phyloP scores from a whole-genome alignment of 1,140 invertebrate genomes.

The Gonioctena quinquepunctata region DNA sequence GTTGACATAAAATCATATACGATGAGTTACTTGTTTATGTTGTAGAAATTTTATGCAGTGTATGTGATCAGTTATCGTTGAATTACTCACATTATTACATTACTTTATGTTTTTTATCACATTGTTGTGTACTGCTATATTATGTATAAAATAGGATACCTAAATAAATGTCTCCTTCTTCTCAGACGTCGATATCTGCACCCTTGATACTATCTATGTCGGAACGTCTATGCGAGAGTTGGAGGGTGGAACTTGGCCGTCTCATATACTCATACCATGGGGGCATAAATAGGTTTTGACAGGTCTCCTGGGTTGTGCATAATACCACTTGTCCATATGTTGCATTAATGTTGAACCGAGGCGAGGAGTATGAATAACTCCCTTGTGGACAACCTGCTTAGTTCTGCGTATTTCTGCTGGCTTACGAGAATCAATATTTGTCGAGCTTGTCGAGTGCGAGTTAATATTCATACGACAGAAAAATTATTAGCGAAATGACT shows the following conservation, averaged over 20 bases:
- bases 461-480: background rate
- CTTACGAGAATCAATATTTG: background rate
- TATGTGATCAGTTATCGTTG: too few species aligned
- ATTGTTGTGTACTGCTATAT: too few species aligned
- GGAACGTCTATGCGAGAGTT: background rate
- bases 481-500: too few species aligned
- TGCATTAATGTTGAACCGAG: constrained; percentile 18
- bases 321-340: constrained; percentile 52
- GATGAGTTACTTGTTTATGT: too few species aligned
- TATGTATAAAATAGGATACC: too few species aligned
- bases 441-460: background rate
- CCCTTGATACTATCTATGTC: too few species aligned
- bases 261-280: constrained; percentile 41
- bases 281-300: constrained; percentile 45
- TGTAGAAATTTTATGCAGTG: too few species aligned
- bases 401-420: background rate
- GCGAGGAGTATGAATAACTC: constrained; percentile 4
- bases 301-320: constrained; percentile 48
- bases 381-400: constrained; percentile 3
- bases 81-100: too few species aligned
- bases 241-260: constrained; percentile 10
- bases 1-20: too few species aligned
- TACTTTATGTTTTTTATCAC: too few species aligned
- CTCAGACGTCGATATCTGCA: too few species aligned
- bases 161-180: too few species aligned